Conservation (phyloP, 92 coral and sea anemone genomes). For the Heteractis magnifica region DNA sequence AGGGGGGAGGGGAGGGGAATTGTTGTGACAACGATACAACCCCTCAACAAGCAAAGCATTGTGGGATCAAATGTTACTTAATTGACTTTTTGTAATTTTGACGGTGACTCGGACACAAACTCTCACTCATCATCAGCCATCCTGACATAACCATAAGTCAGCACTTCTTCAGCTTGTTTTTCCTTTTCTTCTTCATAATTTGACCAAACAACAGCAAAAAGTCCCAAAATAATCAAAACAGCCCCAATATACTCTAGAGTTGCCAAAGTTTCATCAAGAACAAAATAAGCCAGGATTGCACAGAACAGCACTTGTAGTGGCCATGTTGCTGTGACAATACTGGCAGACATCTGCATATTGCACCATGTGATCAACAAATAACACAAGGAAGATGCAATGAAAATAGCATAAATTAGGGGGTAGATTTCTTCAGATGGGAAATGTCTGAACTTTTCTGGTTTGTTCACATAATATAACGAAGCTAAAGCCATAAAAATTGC, state of each 20-base stretch:
- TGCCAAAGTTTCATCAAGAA: conserved; percentile 66
- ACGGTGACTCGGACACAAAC: conserved; percentile 39
- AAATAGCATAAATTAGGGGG: conserved; percentile 72
- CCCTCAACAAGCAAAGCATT: not conserved
- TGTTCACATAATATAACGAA: conserved; percentile 61
- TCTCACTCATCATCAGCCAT: conserved; percentile 48
- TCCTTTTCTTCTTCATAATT: conserved; percentile 57
- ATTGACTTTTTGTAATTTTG: conserved; percentile 24
- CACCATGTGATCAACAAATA: conserved; percentile 83
- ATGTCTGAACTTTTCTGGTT: conserved; percentile 69
- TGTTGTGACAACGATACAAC: not conserved
- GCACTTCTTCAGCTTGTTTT: conserved; percentile 21
- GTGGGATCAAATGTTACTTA: not conserved
- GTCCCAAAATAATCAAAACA: conserved; percentile 55
- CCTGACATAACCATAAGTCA: conserved; percentile 54
- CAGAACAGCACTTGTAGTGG: conserved; percentile 82
- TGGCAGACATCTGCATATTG: conserved; percentile 83
- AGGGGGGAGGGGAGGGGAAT: not conserved
- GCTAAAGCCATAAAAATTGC: conserved; percentile 71
- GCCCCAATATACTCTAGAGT: conserved; percentile 63
- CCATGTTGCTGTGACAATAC: conserved; percentile 83
- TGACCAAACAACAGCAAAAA: conserved; percentile 77
- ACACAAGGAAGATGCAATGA: conserved; percentile 70
- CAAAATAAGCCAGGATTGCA: conserved; percentile 67
- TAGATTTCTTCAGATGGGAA: conserved; percentile 76